Evolutionary conservation across 2,888 invertebrate species (phyloP).

Genomic region (Drosophila crucigera): DNA sequence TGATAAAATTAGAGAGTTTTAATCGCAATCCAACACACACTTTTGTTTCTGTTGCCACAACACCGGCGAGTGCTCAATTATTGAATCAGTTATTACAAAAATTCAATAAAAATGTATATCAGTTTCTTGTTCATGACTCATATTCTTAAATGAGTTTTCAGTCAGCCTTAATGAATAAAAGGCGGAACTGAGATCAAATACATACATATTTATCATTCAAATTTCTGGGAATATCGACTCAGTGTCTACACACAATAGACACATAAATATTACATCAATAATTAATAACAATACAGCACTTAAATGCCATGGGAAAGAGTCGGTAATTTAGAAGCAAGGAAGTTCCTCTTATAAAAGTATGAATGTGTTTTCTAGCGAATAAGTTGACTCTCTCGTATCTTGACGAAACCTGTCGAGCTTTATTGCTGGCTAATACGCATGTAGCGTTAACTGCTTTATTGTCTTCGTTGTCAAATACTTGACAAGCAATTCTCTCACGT

Average conservation of each 20-base stretch:
- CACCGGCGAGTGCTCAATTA: background rate
- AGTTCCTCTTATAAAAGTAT: background rate
- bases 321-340: constrained; percentile 4
- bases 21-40: background rate
- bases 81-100: constrained; percentile 24
- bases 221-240: constrained; percentile 10
- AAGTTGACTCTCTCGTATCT: constrained; percentile 6
- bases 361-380: constrained; percentile 6
- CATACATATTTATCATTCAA: constrained; percentile 17
- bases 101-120: constrained; percentile 35
- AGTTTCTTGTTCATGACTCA: constrained; percentile 55
- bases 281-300: background rate
- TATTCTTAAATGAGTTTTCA: constrained; percentile 1
- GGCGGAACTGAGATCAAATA: constrained; percentile 59
- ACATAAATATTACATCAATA: constrained; percentile 2
- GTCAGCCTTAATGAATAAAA: constrained; percentile 32
- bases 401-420: constrained; percentile 21
- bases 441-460: constrained; percentile 19
- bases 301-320: constrained; percentile 32
- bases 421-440: constrained; percentile 32
- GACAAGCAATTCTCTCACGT: constrained; percentile 48
- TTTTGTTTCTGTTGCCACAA: constrained; percentile 1
- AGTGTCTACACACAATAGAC: constrained; percentile 17
- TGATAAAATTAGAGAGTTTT: constrained; percentile 50
- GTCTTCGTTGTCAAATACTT: constrained; percentile 33